Base-by-base conservation (phyloP, 92 coral and sea anemone species). In the Plumapathes pennacea region DNA sequence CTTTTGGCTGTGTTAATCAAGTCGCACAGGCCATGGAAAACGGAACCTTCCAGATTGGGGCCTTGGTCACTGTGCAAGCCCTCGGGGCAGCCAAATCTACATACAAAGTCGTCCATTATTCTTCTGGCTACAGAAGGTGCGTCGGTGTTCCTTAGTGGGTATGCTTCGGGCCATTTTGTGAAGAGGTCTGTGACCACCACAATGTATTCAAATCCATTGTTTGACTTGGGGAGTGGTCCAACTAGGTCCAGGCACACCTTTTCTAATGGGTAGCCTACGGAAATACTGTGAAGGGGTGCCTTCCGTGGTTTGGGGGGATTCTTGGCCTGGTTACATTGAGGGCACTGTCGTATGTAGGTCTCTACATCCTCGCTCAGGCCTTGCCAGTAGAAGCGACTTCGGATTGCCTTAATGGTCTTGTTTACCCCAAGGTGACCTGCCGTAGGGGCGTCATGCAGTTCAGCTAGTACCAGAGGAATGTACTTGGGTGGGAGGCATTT, bases 101-200 rank as follows among this genome's bases (percentile, higher is more conserved):
- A 60, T 13, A 60, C 50, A 19, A 41, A 60, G 38, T 72, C 71
- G 32, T 72, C 64, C 54, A 72, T 72, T 14, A 72, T 38, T 34
- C 40, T 41, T 48, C 41, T 47, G 10, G 64, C 69, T 5, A 72
- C 21, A 4, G 32, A 47, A 9, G 18, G 53, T 25, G 67, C 66
- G 42, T 64, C 59, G 3, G 58, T 69, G 46, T 76, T 72, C 48
- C 62, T 54, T 41, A 42, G 41, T 1, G 57, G 44, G 39, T 53
- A 74, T 15, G 70, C 66, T 41, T 77, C 24, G 20, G 53, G 47
- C 54, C 62, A 77, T 26, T 67, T 62, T 20, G 78, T 51, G 20
- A 78, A 68, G 43, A 67, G 71, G 47, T 78, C 78, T 3, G 72
- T 48, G n/a, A 78, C 72, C 60, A 78, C 78, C 57, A 78, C 56